Conservation (phyloP, 2,888 invertebrate genomes). For the Dugesia japonica region DNA sequence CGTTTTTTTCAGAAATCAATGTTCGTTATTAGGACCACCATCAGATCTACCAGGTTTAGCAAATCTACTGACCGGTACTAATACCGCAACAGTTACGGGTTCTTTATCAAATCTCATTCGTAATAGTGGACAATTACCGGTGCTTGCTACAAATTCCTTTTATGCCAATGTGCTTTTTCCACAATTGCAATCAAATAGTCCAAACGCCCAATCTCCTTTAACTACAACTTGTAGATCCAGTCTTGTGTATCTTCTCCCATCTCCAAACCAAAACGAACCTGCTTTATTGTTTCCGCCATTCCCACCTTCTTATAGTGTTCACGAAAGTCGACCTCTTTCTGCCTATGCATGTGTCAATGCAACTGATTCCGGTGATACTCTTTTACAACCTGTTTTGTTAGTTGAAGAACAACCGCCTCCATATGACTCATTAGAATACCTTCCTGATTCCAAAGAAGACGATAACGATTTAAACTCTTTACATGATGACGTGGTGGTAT, state of each 20-base stretch:
- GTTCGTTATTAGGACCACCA: neutral
- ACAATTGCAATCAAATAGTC: neutral
- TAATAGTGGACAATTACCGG: neutral
- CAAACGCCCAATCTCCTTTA: neutral
- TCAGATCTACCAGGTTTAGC: neutral
- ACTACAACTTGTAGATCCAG: neutral
- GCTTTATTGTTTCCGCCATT: constrained; percentile 23
- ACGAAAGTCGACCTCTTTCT: constrained; percentile 13
- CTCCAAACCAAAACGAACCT: constrained; percentile 23
- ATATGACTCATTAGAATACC: neutral
- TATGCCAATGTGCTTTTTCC: constrained; percentile 11
- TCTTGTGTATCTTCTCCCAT: constrained; percentile 22
- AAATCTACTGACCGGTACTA: neutral
- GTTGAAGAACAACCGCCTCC: constrained; percentile 22
- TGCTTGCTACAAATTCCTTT: neutral
- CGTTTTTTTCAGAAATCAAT: neutral
- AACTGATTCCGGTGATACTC: constrained; percentile 4
- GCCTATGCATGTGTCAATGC: neutral
- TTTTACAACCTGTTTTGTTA: neutral
- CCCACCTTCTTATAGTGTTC: constrained; percentile 26
- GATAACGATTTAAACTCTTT: neutral
- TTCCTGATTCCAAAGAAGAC: neutral
- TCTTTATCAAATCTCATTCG: neutral
- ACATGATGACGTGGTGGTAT: neutral
- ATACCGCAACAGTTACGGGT: neutral